Evolutionary conservation across 2,888 invertebrate genomes (phyloP).

Genomic region (Vesta saturnalis): DNA sequence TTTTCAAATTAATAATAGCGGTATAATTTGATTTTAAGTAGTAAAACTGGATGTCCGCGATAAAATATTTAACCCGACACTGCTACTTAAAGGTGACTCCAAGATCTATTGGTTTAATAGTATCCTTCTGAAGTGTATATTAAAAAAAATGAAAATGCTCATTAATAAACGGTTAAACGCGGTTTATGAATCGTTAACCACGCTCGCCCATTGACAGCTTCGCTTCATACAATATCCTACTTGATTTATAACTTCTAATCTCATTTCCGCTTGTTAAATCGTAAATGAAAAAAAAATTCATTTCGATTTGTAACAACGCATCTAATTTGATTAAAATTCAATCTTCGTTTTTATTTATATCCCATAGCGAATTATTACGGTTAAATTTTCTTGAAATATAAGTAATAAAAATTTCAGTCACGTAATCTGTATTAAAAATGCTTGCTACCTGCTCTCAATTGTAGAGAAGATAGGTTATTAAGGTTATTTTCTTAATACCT

Average conservation of each 20-base stretch:
- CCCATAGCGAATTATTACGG: not conserved
- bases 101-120: conserved; percentile 2
- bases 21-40: not conserved
- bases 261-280: conserved; percentile 24
- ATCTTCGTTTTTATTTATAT: conserved; percentile 13
- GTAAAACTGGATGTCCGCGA: not conserved
- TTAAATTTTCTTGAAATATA: conserved; percentile 4
- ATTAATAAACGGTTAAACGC: conserved; percentile 35
- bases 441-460: conserved; percentile 35
- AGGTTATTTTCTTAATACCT: conserved; percentile 38
- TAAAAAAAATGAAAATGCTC: conserved; percentile 29
- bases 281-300: not conserved
- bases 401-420: conserved; percentile 33
- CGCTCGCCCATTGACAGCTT: conserved; percentile 31
- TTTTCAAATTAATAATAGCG: not conserved
- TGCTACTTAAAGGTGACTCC: not conserved
- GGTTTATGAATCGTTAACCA: conserved; percentile 30
- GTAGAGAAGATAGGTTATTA: conserved; percentile 33
- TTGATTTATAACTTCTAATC: conserved; percentile 27
- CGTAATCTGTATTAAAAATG: conserved; percentile 34
- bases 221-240: conserved; percentile 13
- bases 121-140: conserved; percentile 31
- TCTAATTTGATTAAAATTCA: conserved; percentile 12
- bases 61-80: not conserved
- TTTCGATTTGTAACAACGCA: not conserved